Evolutionary conservation across 2,888 invertebrate species (phyloP).

Genomic region (Gandaritis pyraliata): DNA sequence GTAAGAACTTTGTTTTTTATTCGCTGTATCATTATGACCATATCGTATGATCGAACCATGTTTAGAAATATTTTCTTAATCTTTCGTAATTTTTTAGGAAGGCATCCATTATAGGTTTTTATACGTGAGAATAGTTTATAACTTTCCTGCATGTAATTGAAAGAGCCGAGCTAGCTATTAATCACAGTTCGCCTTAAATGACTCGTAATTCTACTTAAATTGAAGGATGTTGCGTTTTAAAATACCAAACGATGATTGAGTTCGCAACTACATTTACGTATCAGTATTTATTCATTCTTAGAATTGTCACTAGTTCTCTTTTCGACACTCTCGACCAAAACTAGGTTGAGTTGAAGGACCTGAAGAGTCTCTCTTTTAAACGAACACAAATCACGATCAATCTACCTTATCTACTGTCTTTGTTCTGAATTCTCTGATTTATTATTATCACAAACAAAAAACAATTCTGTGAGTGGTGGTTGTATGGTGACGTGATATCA

Average conservation of each 20-base stretch:
- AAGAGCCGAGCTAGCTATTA: slow-evolving; percentile 26
- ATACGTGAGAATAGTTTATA: slow-evolving; percentile 27
- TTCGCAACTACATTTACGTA: neutral
- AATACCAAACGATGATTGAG: slow-evolving; percentile 12
- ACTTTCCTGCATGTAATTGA: slow-evolving; percentile 30
- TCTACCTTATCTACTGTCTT: too few species aligned
- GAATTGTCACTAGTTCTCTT: too few species aligned
- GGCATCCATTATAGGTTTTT: slow-evolving; percentile 7
- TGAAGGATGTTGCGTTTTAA: slow-evolving; percentile 34
- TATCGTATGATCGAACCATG: slow-evolving; percentile 4
- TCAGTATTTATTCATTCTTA: too few species aligned
- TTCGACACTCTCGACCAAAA: too few species aligned
- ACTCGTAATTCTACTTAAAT: slow-evolving; percentile 27
- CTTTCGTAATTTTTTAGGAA: slow-evolving; percentile 12
- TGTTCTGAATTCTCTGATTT: neutral
- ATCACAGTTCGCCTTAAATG: slow-evolving; percentile 29
- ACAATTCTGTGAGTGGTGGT: slow-evolving; percentile 10
- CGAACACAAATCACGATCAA: too few species aligned
- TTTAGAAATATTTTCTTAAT: slow-evolving; percentile 1
- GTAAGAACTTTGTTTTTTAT: neutral
- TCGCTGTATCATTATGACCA: neutral
- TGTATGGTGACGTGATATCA: slow-evolving; percentile 15
- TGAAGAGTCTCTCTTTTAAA: too few species aligned
- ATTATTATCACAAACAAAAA: slow-evolving; percentile 12
- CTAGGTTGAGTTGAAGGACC: too few species aligned